Conservation (phyloP, 2,113 vertebrate species). For the Myanophis thanlyinensis region DNA sequence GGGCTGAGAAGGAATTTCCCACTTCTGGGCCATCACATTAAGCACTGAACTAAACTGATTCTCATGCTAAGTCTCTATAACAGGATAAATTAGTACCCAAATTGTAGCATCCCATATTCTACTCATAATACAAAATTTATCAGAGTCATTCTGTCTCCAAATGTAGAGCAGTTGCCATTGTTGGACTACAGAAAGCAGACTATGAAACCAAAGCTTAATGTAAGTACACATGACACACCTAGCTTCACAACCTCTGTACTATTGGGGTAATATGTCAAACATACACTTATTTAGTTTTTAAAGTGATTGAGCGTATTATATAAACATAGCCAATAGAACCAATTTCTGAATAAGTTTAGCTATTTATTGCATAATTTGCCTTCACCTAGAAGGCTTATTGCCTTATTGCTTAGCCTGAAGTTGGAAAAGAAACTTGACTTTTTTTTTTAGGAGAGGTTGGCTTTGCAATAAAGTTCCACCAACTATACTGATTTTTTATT, state of each 20-base stretch:
- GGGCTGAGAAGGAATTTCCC: neutral
- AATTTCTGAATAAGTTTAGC: neutral
- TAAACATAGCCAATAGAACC: neutral
- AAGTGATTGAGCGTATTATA: neutral
- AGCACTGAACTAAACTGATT: neutral
- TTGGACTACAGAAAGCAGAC: neutral
- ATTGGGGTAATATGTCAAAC: neutral
- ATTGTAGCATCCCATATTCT: neutral
- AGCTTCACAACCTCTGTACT: neutral
- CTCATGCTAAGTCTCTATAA: neutral
- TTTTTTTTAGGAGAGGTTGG: neutral
- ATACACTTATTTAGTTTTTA: neutral
- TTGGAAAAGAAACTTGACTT: neutral
- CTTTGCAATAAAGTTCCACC: neutral
- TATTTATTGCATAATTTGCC: neutral
- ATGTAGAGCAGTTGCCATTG: neutral
- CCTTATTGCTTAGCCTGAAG: neutral
- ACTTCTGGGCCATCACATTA: neutral
- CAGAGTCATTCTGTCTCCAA: neutral
- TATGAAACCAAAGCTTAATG: neutral
- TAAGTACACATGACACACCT: neutral
- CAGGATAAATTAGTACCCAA: neutral
- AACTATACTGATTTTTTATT: neutral
- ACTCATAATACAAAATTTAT: neutral
- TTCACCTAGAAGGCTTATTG: no score